Evolutionary conservation across 2,888 invertebrate species (phyloP), one percentile per base, ranked within the genome.

Genomic region (Dolichopus griseipennis): DNA sequence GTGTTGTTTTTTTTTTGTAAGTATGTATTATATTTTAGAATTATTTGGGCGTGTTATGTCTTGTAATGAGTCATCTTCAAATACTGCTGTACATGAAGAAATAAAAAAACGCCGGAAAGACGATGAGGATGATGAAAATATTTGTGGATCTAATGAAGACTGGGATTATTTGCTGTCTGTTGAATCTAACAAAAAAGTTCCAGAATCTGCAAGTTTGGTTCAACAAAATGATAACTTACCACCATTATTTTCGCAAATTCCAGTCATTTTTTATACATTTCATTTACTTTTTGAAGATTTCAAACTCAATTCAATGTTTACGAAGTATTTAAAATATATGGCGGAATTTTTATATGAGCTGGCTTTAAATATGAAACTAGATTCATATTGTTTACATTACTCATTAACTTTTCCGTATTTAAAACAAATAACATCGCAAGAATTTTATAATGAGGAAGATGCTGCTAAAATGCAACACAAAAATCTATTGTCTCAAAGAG

Each of bases 211-310:
- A 41, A 69, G 68, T 65, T 15, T 71, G 67, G 70, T 71, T 37
- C 68, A 70, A 66, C 72, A 70, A 62, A 72, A 72, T 67, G 74
- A 75, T 74, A 73, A 73, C 61, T 87, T 86, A 70, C 86, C 91
- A 0, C 78, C 88, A 1, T 81, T 95, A 2, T 94, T 92, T 74
- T 85, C 88, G 0, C 87, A 90, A 74, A 85, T 92, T 15, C 85
- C 91, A 8, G 84, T 90, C 67, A 84, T 95, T 41, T 84, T 95
- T 68, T 93, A 88, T 77, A 85, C 91, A 0, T 83, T 97, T 52
- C 97, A 97, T 82, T 83, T 97, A 41, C 84, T 95, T 0, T 96
- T 96, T 75, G 96, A 97, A 84, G 95, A 96, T 76, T 83, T 93
- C 6, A 96, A 96, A 77, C 79, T 96, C 68, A 91, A 93, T 75